Percentiles rank a stretch among this genome's conserved stretches.
phyloP scores from a whole-genome alignment of 2,888 invertebrate species.

The Caradrina kadenii region DNA sequence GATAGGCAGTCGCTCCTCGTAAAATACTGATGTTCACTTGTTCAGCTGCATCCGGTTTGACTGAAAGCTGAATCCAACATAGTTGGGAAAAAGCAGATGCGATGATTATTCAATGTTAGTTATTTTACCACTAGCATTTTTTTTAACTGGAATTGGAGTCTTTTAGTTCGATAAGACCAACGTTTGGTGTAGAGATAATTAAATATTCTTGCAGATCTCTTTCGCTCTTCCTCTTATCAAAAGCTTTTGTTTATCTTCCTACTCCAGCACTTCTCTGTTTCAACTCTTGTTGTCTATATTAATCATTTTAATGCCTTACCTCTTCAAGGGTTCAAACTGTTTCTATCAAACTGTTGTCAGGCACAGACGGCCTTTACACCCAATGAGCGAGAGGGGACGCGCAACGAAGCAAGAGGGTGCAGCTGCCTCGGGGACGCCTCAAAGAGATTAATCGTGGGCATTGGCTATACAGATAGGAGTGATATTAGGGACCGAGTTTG shows the following conservation, averaged over 20 bases:
- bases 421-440: slow-evolving; percentile 34
- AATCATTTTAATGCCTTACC: background rate
- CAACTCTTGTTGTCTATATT: background rate
- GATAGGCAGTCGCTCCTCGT: too few species aligned
- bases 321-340: background rate
- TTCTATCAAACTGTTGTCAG: slow-evolving; percentile 23
- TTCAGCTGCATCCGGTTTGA: too few species aligned
- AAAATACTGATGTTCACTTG: too few species aligned
- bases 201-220: background rate
- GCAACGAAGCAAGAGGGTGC: slow-evolving; percentile 52
- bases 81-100: too few species aligned
- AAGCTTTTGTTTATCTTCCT: slow-evolving; percentile 1
- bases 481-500: slow-evolving; percentile 28
- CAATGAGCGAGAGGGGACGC: slow-evolving; percentile 41
- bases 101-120: too few species aligned
- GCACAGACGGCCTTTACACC: slow-evolving; percentile 24
- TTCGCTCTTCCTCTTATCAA: slow-evolving; percentile 6
- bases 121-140: too few species aligned
- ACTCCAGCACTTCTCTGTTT: background rate
- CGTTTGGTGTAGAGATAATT: background rate
- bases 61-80: too few species aligned
- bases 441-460: slow-evolving; percentile 56
- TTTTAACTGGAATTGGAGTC: too few species aligned
- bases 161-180: background rate
- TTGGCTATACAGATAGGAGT: slow-evolving; percentile 28